Percentiles rank a stretch among this genome's conserved stretches.
These are phyloP conservation scores for Pangasius macronema DNA, from an alignment of 2,797 vertebrate genomes.

Conservation along the genomic window DNA sequence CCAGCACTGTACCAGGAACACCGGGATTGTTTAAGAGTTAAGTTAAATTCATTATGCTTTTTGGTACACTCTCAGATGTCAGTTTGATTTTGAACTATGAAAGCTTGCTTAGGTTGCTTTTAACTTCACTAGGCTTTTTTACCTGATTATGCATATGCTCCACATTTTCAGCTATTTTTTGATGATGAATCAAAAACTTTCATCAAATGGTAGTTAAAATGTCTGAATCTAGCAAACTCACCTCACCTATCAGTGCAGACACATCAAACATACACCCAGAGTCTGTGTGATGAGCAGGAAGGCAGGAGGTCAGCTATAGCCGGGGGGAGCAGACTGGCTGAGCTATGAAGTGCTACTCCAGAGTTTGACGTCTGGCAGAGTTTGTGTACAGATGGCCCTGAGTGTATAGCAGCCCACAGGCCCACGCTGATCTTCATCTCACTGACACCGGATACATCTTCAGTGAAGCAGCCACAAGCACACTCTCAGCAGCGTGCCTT, in stretches of 20 bases:
- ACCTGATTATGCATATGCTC: not conserved
- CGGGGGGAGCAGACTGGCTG: conserved; percentile 11
- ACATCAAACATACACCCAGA: not conserved
- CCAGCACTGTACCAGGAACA: not conserved
- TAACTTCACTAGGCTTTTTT: not conserved
- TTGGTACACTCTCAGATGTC: not conserved
- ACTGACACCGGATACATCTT: conserved; percentile 12
- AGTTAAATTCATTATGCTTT: not conserved
- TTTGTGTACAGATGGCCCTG: conserved; percentile 44
- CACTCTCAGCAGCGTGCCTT: conserved; percentile 15
- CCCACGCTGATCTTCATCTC: conserved; percentile 20
- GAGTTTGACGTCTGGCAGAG: conserved; percentile 39
- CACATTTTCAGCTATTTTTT: not conserved
- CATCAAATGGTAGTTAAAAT: conserved; percentile 7
- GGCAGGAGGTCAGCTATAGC: conserved; percentile 17
- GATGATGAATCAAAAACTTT: not conserved
- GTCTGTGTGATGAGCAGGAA: conserved; percentile 13
- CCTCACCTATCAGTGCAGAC: not conserved
- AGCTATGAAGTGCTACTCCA: conserved; percentile 27
- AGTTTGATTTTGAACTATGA: not conserved
- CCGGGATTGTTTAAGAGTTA: not conserved
- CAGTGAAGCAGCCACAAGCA: not conserved
- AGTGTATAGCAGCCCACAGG: conserved; percentile 16
- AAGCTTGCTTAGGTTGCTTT: not conserved
- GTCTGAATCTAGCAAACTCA: not conserved